These are phyloP conservation scores for Gonocerus acuteangulatus DNA, from an alignment of 2,888 invertebrate species.

Conservation along the genomic window DNA sequence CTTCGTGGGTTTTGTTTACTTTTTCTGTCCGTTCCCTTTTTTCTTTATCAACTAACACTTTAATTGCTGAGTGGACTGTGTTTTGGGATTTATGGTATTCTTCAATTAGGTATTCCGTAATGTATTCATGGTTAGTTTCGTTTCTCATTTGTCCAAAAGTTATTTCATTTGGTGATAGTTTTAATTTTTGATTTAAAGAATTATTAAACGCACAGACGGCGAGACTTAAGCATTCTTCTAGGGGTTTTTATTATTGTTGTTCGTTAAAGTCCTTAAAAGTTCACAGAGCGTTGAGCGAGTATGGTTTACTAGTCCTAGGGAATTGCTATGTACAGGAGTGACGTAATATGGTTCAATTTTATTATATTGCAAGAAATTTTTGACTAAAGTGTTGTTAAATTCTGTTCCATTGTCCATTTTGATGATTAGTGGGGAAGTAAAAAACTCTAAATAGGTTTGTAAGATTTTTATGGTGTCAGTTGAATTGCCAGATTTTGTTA, in stretches of 20 bases:
- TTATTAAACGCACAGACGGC: background rate
- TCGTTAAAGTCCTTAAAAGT: too few species aligned
- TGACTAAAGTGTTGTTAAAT: too few species aligned
- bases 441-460: too few species aligned
- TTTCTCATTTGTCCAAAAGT: background rate
- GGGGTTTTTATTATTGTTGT: background rate
- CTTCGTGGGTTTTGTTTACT: too few species aligned
- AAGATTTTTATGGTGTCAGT: too few species aligned
- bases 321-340: background rate
- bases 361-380: too few species aligned
- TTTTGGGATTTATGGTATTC: background rate
- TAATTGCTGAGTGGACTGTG: background rate
- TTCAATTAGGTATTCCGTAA: background rate
- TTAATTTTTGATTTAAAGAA: background rate
- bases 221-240: background rate
- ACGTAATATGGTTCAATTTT: background rate
- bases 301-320: background rate
- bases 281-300: background rate
- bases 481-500: too few species aligned
- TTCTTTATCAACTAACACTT: background rate
- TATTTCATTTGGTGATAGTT: background rate
- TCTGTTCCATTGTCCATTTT: too few species aligned
- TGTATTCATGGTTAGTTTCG: background rate
- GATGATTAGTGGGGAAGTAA: too few species aligned
- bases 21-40: background rate